A percentile compares a stretch with the other conserved stretches of the same genome.
Conservation (phyloP, 2,797 vertebrate species). For the Eutrigla gurnardus region DNA sequence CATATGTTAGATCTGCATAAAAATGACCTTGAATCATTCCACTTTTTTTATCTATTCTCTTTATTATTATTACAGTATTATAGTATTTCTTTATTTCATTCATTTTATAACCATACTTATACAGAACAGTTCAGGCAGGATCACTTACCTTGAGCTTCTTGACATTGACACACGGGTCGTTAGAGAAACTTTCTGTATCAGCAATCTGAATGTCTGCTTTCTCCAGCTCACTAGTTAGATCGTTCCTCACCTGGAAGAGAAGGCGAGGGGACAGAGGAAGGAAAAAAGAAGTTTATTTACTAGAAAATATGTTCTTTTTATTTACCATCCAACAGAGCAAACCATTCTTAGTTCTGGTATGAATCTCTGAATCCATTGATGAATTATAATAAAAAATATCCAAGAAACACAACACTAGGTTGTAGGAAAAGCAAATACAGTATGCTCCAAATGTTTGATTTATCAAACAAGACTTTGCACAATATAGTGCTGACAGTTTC, state of each 20-base stretch:
- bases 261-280: background rate
- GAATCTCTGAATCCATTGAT: background rate
- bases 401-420: background rate
- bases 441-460: background rate
- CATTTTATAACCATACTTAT: background rate
- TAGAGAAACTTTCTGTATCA: constrained; percentile 98
- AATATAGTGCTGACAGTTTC: constrained; percentile 1
- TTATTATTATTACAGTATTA: too few species aligned
- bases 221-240: constrained; percentile 95
- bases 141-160: constrained; percentile 98
- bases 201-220: constrained; percentile 98
- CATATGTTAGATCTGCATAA: background rate
- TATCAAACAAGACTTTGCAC: background rate
- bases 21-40: background rate
- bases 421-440: background rate
- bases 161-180: constrained; percentile 97
- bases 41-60: background rate
- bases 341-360: background rate
- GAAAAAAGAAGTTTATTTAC: constrained; percentile 13
- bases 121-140: background rate
- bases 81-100: too few species aligned
- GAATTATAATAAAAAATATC: background rate
- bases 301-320: background rate
- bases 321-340: background rate
- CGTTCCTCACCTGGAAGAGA: constrained; percentile 93